Base-by-base conservation (phyloP, 92 coral and sea anemone genomes). In the Epizoanthus stellaris region DNA sequence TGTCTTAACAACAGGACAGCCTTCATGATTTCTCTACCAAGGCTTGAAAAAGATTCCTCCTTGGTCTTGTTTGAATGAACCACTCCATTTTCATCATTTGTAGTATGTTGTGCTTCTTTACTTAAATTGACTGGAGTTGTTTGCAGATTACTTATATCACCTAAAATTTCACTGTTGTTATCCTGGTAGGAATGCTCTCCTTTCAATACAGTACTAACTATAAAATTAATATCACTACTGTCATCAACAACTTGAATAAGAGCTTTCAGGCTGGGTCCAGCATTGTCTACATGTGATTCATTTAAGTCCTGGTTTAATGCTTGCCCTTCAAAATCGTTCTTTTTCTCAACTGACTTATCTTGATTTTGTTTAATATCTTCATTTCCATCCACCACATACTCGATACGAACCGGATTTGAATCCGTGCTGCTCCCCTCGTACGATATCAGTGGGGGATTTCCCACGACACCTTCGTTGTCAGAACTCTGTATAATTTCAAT, bases 351-450 rank as follows among this genome's bases (percentile, higher is more conserved):
- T 6, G 59, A 45, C 2, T 76, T 53, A 12, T n/a, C 21, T 19
- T 11, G 3, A 36, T 43, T 38, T 61, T 12, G n/a, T 42, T 42
- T 40, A 36, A 4, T n/a, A 42, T 19, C 19, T 17, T 8, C 54
- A 3, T 61, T 39, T n/a, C 23, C 38, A 9, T 60, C 70, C 0
- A 23, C 19, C 25, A 77, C 82, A 62, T 60, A 77, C 66, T 77
- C 82, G 16, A 62, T 40, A 42, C n/a, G 65, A 60, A 39, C 57
- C 4, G 53, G 58, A 5, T 77, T 77, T 77, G 58, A 39, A n/a
- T 57, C 56, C 11, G 43, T 61, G 56, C 40, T 61, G 6, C 10
- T 77, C 16, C 43, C 38, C 19, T 57, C 20, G 68, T 59, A 76
- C 3, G 82, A 76, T 25, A 59, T 36, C 1, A 58, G 16, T 39